Evolutionary conservation across 2,888 invertebrate genomes (phyloP).

Genomic region (Invenusta paracnida): DNA sequence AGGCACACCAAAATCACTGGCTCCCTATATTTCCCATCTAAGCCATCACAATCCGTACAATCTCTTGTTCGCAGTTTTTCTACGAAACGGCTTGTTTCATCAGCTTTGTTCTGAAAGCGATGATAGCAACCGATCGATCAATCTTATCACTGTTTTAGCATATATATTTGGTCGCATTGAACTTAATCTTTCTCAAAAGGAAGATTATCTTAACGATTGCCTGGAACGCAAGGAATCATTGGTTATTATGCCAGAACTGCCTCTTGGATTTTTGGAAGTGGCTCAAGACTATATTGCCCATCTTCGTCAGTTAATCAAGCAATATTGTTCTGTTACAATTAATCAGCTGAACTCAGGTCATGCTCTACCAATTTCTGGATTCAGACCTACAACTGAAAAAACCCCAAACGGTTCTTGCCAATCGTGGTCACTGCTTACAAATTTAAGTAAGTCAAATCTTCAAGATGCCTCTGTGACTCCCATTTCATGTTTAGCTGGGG

Average conservation of each 20-base stretch:
- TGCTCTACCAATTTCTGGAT: background rate
- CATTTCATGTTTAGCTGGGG: background rate
- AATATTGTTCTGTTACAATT: background rate
- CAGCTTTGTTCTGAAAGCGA: background rate
- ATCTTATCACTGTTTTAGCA: background rate
- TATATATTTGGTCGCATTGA: background rate
- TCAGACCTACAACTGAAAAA: background rate
- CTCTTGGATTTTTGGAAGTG: background rate
- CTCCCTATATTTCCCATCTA: background rate
- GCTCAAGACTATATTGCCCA: background rate
- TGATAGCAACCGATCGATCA: background rate
- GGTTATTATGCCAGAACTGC: background rate
- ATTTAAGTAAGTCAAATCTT: background rate
- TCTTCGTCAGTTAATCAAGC: background rate
- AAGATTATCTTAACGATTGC: background rate
- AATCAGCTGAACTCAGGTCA: background rate
- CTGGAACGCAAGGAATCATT: background rate
- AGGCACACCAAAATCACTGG: background rate
- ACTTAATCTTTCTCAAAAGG: background rate
- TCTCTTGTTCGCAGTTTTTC: background rate
- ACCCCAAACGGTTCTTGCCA: background rate
- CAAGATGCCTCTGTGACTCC: background rate
- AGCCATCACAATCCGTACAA: conserved; percentile 13
- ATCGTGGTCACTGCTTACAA: background rate
- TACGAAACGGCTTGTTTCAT: background rate